These are phyloP conservation scores for Agriopis marginaria DNA, from an alignment of 2,888 invertebrate species.

Conservation along the genomic window DNA sequence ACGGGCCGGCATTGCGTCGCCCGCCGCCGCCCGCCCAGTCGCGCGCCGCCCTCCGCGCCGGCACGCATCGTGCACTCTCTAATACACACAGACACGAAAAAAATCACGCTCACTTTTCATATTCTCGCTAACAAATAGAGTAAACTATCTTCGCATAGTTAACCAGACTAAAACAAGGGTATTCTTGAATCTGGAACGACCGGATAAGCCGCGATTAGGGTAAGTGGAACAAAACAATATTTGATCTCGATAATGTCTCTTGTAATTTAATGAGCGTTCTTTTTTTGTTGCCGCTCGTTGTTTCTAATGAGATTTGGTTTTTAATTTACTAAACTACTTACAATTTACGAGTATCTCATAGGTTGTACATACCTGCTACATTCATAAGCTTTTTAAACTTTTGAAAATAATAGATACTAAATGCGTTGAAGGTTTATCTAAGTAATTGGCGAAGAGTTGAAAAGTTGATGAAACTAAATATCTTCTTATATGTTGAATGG, in stretches of 20 bases:
- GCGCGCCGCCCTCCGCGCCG: conserved; percentile 60
- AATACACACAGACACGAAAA: conserved; percentile 21
- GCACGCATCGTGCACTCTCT: conserved; percentile 50
- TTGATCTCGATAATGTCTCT: conserved; percentile 52
- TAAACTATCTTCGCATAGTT: conserved; percentile 20
- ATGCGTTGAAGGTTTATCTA: neutral
- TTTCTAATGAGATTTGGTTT: conserved; percentile 32
- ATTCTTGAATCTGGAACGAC: conserved; percentile 47
- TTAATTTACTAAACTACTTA: neutral
- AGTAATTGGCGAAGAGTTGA: too few relatives aligned
- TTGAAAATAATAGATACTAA: neutral
- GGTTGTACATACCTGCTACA: neutral
- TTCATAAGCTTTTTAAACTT: neutral
- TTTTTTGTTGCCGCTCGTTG: conserved; percentile 39
- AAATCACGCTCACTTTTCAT: conserved; percentile 41
- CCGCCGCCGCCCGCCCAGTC: conserved; percentile 67
- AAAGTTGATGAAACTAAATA: neutral
- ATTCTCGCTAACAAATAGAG: conserved; percentile 14
- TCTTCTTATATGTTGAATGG: too few relatives aligned
- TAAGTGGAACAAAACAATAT: conserved; percentile 64
- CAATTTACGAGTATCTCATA: neutral
- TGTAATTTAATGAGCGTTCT: conserved; percentile 49
- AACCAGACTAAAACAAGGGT: conserved; percentile 32
- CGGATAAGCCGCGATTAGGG: conserved; percentile 58
- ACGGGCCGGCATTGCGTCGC: conserved; percentile 59